Percentiles rank a stretch among this genome's conserved stretches.
Evolutionary conservation across 2,797 vertebrate genomes (phyloP).

Genomic region (Pseudochaenichthys georgianus): DNA sequence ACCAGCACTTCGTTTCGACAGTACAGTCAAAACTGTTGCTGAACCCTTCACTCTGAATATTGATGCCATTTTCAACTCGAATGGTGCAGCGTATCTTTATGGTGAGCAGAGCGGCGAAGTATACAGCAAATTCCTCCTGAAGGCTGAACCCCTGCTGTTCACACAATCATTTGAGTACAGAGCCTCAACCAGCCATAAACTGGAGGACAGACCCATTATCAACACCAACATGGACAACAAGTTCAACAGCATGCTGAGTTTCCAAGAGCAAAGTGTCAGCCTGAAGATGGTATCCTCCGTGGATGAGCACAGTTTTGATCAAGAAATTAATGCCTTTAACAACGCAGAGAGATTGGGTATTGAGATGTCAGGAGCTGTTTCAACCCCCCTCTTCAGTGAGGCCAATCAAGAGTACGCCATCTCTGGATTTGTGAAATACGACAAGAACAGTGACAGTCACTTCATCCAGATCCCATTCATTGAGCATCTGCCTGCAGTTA

Average conservation of each 20-base stretch:
- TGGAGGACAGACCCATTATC: conserved; percentile 72
- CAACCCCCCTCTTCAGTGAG: conserved; percentile 82
- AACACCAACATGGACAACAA: conserved; percentile 88
- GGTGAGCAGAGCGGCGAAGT: conserved; percentile 90
- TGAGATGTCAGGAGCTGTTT: conserved; percentile 84
- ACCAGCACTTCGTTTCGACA: conserved; percentile 87
- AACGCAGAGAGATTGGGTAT: conserved; percentile 85
- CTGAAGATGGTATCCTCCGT: conserved; percentile 88
- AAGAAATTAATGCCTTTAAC: conserved; percentile 89
- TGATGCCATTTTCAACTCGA: conserved; percentile 86
- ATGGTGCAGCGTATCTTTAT: conserved; percentile 83
- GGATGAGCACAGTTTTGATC: conserved; percentile 87
- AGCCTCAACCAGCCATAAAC: conserved; percentile 86
- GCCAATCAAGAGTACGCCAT: conserved; percentile 86
- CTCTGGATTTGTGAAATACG: conserved; percentile 91
- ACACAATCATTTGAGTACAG: conserved; percentile 90
- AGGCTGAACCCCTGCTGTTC: conserved; percentile 88
- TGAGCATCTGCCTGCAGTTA: conserved; percentile 85
- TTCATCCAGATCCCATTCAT: conserved; percentile 90
- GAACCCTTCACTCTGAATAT: conserved; percentile 87
- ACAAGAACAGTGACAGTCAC: conserved; percentile 92
- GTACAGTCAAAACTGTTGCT: conserved; percentile 82
- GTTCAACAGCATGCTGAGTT: conserved; percentile 84
- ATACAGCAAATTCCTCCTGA: conserved; percentile 92
- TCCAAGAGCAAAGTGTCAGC: conserved; percentile 86